A percentile compares a stretch with the other conserved stretches of the same genome.
phyloP scores from a whole-genome alignment of 2,113 vertebrate species.

The Aegithalos caudatus region DNA sequence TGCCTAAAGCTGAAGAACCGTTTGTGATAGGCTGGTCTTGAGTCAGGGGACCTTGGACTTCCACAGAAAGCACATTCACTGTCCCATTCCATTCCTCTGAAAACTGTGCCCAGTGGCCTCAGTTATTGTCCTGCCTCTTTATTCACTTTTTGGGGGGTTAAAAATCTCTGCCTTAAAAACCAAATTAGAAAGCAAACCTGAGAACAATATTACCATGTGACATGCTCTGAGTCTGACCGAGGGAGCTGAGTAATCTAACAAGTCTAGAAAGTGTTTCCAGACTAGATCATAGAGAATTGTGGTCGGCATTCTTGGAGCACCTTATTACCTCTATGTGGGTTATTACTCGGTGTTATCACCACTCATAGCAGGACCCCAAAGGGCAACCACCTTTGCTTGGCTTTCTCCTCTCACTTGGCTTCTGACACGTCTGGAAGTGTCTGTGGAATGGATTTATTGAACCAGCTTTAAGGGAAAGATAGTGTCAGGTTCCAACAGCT shows the following conservation, averaged over 20 bases:
- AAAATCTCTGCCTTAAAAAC: neutral
- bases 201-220: neutral
- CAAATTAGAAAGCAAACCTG: neutral
- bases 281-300: conserved; percentile 13
- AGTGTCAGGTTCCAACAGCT: neutral
- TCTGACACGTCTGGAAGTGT: neutral
- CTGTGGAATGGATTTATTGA: neutral
- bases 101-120: neutral
- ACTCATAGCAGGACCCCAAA: conserved; percentile 31
- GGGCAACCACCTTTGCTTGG: neutral
- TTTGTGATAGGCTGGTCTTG: neutral
- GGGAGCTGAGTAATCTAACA: conserved; percentile 45
- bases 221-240: neutral
- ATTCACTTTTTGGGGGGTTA: neutral
- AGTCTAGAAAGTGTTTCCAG: conserved; percentile 50
- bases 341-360: neutral
- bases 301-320: conserved; percentile 35
- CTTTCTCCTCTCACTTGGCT: neutral
- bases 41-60: neutral
- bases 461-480: neutral
- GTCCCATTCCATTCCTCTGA: neutral
- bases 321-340: neutral
- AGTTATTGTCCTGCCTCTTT: neutral
- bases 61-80: neutral
- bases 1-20: neutral